phyloP scores from a whole-genome alignment of 1,140 invertebrate species.

The Apis laboriosa region DNA sequence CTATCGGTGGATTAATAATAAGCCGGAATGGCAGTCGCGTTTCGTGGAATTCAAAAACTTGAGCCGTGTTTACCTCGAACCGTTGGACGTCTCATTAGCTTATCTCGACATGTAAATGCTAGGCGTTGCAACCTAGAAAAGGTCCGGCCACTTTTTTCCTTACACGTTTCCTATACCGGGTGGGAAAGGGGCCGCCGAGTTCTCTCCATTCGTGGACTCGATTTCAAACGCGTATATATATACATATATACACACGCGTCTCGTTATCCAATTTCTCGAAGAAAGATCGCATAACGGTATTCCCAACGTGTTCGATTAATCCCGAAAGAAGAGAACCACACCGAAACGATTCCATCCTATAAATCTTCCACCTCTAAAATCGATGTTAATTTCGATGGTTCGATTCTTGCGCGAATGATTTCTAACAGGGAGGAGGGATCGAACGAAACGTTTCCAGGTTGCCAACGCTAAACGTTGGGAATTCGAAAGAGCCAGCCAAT shows the following conservation, averaged over 20 bases:
- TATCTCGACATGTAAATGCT: constrained; percentile 49
- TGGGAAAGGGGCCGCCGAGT: not conserved
- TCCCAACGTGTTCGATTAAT: not conserved
- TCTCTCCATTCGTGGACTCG: not conserved
- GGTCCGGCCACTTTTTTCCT: not conserved
- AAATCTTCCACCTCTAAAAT: too few relatives aligned
- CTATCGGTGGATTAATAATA: constrained; percentile 18
- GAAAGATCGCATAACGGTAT: not conserved
- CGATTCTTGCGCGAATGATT: too few relatives aligned
- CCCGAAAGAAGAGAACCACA: not conserved
- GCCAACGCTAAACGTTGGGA: too few relatives aligned
- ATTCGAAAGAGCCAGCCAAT: not conserved
- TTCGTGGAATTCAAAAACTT: constrained; percentile 32
- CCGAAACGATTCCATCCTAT: not conserved
- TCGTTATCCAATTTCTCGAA: not conserved
- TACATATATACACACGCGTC: not conserved
- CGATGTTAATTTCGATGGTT: too few relatives aligned
- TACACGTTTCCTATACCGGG: not conserved
- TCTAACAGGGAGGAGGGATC: not conserved
- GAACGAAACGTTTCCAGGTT: not conserved
- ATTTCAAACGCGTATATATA: too few relatives aligned
- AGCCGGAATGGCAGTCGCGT: not conserved
- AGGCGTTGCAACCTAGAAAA: constrained; percentile 34
- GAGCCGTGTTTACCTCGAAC: not conserved
- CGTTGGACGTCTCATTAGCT: constrained; percentile 47